phyloP scores from a whole-genome alignment of 2,113 vertebrate species.

The Strix aluco region DNA sequence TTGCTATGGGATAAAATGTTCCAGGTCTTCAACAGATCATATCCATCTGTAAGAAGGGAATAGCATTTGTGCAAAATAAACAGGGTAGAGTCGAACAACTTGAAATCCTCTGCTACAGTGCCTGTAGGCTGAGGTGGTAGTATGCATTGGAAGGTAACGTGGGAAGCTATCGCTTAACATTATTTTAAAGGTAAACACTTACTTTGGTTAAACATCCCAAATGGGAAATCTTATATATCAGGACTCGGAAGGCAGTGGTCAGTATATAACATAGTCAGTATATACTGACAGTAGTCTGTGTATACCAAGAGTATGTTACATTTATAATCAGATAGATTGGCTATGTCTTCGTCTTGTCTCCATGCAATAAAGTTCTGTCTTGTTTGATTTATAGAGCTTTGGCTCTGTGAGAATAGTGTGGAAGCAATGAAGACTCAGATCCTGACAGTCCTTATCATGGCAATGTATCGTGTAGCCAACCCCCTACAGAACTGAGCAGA shows the following conservation, averaged over 20 bases:
- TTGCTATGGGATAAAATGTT: constrained; percentile 54
- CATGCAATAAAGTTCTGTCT: background rate
- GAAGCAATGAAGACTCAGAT: background rate
- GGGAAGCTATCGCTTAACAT: background rate
- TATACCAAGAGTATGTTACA: background rate
- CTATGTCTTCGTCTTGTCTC: background rate
- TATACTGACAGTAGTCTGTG: background rate
- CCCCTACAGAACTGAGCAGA: background rate
- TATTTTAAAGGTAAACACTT: background rate
- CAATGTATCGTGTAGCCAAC: background rate
- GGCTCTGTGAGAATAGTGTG: background rate
- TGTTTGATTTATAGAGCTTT: background rate
- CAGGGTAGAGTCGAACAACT: background rate
- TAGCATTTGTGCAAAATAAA: constrained; percentile 32
- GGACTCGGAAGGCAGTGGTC: background rate
- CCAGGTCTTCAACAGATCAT: constrained; percentile 50
- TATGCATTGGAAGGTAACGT: background rate
- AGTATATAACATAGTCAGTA: background rate
- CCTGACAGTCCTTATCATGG: background rate
- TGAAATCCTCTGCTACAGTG: background rate
- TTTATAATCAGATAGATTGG: background rate
- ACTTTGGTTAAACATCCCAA: background rate
- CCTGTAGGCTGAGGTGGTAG: background rate
- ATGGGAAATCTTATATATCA: background rate
- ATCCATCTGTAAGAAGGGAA: constrained; percentile 50